Percentiles rank a stretch among this genome's conserved stretches.
These are phyloP conservation scores for Pseudorasbora parva DNA, from an alignment of 2,113 vertebrate genomes.

Conservation along the genomic window DNA sequence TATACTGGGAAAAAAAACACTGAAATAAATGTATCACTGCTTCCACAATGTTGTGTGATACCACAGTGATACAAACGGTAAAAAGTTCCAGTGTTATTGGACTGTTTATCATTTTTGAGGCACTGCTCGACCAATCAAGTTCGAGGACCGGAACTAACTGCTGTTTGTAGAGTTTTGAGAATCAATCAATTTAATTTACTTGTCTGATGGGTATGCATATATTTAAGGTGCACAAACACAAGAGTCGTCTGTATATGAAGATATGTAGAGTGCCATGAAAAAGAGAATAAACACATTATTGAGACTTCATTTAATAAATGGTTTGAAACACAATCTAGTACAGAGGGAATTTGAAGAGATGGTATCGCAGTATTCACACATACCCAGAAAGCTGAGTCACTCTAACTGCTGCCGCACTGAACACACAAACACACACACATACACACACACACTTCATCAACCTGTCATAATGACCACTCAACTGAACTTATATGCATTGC, in stretches of 20 bases:
- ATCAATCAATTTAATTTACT: neutral
- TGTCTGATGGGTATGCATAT: neutral
- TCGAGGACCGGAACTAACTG: neutral
- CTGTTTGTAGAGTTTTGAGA: neutral
- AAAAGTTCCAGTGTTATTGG: neutral
- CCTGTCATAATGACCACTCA: conserved; percentile 12
- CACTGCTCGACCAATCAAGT: neutral
- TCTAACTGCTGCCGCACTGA: neutral
- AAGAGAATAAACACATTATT: neutral
- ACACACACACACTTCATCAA: conserved; percentile 24
- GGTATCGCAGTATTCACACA: neutral
- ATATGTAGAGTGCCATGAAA: neutral
- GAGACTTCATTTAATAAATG: neutral
- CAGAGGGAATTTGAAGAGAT: conserved; percentile 6
- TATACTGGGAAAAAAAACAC: neutral
- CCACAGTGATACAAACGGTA: neutral
- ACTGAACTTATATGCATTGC: neutral
- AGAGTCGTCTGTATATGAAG: neutral
- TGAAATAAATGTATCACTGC: neutral
- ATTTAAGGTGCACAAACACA: neutral
- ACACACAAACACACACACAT: conserved; percentile 16
- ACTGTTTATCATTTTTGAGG: neutral
- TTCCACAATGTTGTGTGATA: no score
- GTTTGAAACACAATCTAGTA: neutral
- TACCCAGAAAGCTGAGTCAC: conserved; percentile 27